Base-by-base conservation (phyloP, 1,140 invertebrate genomes). In the Solenopsis invicta region DNA sequence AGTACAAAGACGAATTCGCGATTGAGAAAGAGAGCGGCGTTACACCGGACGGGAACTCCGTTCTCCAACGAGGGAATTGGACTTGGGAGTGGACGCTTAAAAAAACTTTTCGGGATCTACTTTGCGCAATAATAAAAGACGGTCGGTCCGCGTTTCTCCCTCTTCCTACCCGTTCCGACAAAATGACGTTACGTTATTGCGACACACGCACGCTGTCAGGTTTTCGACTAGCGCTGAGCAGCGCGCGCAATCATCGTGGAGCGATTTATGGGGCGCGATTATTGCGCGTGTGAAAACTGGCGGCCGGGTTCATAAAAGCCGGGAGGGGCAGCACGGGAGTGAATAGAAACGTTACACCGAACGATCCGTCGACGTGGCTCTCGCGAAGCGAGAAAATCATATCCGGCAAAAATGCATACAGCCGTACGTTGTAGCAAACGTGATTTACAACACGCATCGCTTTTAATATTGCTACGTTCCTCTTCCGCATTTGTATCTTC, bases 21-120 rank as follows among this genome's bases (percentile, higher is more conserved):
- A 71, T 34, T 12, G 37, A 18, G 54, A 77, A 67, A 77, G 41
- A 93, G 90, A 89, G 88, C 92, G 92, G 90, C 87, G 89, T 87
- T 87, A 86, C 93, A 92, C 93, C 88, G 72, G 89, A 91, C 13
- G 13, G 61, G 29, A 6, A 8, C 2, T 89, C 78, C 77, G 89
- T 92, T 93, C 91, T 37, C 54, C 62, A 84, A 75, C 50, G 72
- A 78, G 50, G 66, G 29, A 29, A 29, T 41, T 41, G 41, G 29
- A 54, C 69, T 85, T 82, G 86, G 67, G 75, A 76, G 75, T 89
- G 72, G 80, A 87, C 72, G 50, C 67, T 87, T 71, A 59, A 87
- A 78, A 64, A 56, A 56, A 56, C 50, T 78, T 29, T 45, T 69
- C 48, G 52, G 50, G 74, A 24, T 54, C 24, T 16, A 24, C 54